These are phyloP conservation scores for Phymastichus coffea DNA, from an alignment of 1,140 invertebrate genomes.

Conservation along the genomic window DNA sequence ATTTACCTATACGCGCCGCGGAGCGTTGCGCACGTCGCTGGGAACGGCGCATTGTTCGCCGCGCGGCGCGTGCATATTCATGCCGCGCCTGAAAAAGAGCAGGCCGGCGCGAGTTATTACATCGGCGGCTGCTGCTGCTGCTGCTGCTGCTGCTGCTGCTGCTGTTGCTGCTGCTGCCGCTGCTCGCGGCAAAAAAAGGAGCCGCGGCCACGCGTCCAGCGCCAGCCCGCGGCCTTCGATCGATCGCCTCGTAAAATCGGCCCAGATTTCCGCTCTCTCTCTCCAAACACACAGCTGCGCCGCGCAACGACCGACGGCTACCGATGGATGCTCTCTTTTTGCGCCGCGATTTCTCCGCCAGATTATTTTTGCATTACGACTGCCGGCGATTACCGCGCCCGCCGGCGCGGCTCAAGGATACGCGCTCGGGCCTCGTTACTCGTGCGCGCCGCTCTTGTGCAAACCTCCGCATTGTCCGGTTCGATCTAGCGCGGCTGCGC, in stretches of 20 bases:
- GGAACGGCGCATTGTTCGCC: too few species aligned
- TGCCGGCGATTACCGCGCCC: neutral
- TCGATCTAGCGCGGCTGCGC: too few species aligned
- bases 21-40: too few species aligned
- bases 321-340: constrained; percentile 22
- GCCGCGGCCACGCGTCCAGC: neutral
- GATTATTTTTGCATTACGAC: constrained; percentile 16
- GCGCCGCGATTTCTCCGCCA: neutral
- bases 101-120: too few species aligned
- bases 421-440: too few species aligned
- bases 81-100: too few species aligned
- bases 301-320: constrained; percentile 85
- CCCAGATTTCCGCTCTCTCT: neutral
- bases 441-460: neutral
- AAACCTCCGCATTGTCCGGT: neutral
- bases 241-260: neutral
- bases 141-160: neutral
- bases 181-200: neutral
- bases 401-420: too few species aligned
- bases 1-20: too few species aligned
- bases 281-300: constrained; percentile 72
- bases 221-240: neutral
- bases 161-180: too few species aligned
- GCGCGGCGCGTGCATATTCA: too few species aligned
- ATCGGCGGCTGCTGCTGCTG: neutral